These are phyloP conservation scores for Helobdella robusta DNA, from an alignment of 2,888 invertebrate species.

Conservation along the genomic window DNA sequence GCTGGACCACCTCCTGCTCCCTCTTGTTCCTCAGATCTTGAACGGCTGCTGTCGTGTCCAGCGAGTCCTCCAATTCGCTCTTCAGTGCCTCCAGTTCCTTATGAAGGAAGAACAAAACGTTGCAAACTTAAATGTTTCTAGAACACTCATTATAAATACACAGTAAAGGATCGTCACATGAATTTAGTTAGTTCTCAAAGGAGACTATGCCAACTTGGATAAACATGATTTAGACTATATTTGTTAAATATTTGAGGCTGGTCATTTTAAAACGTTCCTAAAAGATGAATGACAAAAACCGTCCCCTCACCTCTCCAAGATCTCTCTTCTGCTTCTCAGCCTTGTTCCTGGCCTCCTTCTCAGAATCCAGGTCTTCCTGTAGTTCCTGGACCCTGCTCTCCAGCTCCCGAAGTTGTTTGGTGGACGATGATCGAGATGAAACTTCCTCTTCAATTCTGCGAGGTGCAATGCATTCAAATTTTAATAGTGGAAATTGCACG, in stretches of 20 bases:
- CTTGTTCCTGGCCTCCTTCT: constrained; percentile 77
- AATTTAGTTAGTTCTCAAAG: no score
- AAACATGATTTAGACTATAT: no score
- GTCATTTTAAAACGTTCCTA: no score
- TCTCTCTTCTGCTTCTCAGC: constrained; percentile 91
- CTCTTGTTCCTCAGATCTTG: constrained; percentile 80
- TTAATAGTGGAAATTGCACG: background rate
- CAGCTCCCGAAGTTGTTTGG: constrained; percentile 61
- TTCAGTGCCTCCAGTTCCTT: constrained; percentile 83
- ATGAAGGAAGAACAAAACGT: no score
- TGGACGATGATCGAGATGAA: constrained; percentile 38
- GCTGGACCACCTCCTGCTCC: constrained; percentile 80
- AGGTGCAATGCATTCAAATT: background rate
- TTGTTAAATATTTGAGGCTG: no score
- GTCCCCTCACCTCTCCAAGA: constrained; percentile 60
- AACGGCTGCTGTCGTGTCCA: constrained; percentile 62
- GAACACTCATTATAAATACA: no score
- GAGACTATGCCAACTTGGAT: no score
- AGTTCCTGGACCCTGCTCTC: constrained; percentile 53
- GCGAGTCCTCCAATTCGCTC: constrained; percentile 86
- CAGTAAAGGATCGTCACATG: no score
- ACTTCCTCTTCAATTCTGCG: constrained; percentile 78
- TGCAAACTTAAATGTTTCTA: no score
- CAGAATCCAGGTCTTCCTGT: constrained; percentile 92
- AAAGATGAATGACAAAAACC: no score